Conservation (phyloP, 2,888 invertebrate genomes). For the Pyrocoelia pectoralis region DNA sequence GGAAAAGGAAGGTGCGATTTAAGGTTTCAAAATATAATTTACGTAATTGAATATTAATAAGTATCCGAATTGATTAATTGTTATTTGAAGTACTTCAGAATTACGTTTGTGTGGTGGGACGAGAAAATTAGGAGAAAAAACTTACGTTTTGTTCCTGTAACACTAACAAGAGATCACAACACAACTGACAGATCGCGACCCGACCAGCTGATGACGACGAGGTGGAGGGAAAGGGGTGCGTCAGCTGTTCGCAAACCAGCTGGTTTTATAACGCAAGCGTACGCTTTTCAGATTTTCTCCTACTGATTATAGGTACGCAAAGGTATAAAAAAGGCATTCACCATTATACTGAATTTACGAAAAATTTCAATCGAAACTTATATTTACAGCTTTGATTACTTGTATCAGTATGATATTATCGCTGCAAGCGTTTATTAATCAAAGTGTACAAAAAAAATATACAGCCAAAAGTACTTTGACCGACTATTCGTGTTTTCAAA, state of each 20-base stretch:
- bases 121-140: slow-evolving; percentile 8
- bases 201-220: slow-evolving; percentile 47
- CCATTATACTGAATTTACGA: too few relatives aligned
- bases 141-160: slow-evolving; percentile 43
- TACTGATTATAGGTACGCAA: not conserved
- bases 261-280: slow-evolving; percentile 35
- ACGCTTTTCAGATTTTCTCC: slow-evolving; percentile 11
- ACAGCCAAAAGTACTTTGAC: not conserved
- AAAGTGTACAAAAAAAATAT: not conserved
- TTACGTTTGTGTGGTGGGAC: not conserved
- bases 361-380: too few relatives aligned
- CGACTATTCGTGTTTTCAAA: not conserved
- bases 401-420: not conserved
- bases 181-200: slow-evolving; percentile 48
- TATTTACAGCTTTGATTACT: too few relatives aligned
- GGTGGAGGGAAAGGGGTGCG: slow-evolving; percentile 38
- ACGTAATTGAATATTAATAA: too few relatives aligned
- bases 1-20: not conserved
- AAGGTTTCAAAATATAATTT: not conserved
- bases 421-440: not conserved
- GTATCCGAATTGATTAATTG: too few relatives aligned
- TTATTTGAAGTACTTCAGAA: too few relatives aligned
- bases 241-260: slow-evolving; percentile 49
- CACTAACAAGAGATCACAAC: slow-evolving; percentile 46
- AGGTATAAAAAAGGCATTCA: too few relatives aligned